These are phyloP conservation scores for Aldabrachelys gigantea DNA, from an alignment of 2,113 vertebrate species.

Conservation along the genomic window DNA sequence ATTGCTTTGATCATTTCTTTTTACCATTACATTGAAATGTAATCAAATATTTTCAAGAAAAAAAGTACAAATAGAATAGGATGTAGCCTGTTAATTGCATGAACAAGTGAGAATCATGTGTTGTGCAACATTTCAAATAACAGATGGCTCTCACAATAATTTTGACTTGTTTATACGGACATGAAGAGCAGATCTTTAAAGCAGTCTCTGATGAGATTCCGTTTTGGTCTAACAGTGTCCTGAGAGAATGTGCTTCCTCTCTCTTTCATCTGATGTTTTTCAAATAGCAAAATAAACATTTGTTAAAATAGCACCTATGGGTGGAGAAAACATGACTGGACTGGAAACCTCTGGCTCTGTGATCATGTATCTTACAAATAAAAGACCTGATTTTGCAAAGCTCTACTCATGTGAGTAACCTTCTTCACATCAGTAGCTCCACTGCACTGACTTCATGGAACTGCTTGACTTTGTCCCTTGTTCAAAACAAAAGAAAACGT, in stretches of 20 bases:
- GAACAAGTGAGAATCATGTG: neutral
- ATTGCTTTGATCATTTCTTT: neutral
- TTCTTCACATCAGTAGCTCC: neutral
- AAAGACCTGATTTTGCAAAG: neutral
- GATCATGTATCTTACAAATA: neutral
- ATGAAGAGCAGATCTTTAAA: neutral
- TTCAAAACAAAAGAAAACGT: neutral
- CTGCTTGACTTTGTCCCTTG: neutral
- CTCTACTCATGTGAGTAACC: neutral
- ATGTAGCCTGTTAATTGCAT: neutral
- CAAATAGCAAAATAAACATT: conserved; percentile 34
- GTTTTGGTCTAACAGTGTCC: neutral
- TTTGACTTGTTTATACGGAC: neutral
- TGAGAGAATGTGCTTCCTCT: conserved; percentile 11
- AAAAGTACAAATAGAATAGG: neutral
- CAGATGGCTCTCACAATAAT: neutral
- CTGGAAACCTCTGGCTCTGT: neutral
- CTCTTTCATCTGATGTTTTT: neutral
- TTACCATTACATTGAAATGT: neutral
- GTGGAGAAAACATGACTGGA: conserved; percentile 5
- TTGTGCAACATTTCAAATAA: conserved; percentile 17
- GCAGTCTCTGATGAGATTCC: neutral
- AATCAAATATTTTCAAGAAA: neutral
- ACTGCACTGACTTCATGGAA: neutral
- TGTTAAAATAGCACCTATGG: conserved; percentile 24